Percentiles rank a stretch among this genome's conserved stretches.
These are phyloP conservation scores for Acrocephalus scirpaceus DNA, from an alignment of 2,797 vertebrate species.

Conservation along the genomic window DNA sequence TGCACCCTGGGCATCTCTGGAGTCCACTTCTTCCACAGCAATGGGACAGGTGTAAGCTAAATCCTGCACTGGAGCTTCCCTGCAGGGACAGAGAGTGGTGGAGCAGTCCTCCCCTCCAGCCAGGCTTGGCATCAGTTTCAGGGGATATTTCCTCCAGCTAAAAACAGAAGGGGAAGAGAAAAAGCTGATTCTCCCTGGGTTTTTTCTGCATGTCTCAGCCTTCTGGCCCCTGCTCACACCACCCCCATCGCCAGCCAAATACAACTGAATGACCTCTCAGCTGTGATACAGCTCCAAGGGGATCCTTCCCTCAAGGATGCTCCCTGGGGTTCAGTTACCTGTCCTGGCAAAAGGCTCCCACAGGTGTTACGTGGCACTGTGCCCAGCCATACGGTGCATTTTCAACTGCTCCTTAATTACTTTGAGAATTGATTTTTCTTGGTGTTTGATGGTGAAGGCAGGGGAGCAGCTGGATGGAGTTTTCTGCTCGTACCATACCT, in stretches of 20 bases:
- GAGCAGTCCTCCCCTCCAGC: background rate
- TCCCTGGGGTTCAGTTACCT: background rate
- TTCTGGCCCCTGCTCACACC: background rate
- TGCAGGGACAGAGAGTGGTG: rapidly evolving
- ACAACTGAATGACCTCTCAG: background rate
- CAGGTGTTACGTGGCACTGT: background rate
- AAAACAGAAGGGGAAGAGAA: conserved; percentile 60
- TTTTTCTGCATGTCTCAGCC: conserved; percentile 15
- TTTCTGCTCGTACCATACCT: rapidly evolving
- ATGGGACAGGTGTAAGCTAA: background rate
- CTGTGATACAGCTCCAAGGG: background rate
- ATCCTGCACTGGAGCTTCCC: background rate
- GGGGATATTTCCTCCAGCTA: conserved; percentile 34
- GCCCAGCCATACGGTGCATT: background rate
- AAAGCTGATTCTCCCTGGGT: conserved; percentile 23
- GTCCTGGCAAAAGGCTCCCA: background rate
- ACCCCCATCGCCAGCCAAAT: rapidly evolving
- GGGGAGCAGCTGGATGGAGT: conserved; percentile 27
- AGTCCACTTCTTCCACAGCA: background rate
- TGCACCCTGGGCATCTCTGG: background rate
- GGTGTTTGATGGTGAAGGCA: background rate
- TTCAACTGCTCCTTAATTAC: conserved; percentile 13
- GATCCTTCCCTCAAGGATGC: background rate
- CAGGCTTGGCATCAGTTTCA: background rate
- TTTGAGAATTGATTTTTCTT: conserved; percentile 21